Conservation (phyloP, 37 sponge, comb jelly and placozoan genomes). For the Corticium candelabrum region DNA sequence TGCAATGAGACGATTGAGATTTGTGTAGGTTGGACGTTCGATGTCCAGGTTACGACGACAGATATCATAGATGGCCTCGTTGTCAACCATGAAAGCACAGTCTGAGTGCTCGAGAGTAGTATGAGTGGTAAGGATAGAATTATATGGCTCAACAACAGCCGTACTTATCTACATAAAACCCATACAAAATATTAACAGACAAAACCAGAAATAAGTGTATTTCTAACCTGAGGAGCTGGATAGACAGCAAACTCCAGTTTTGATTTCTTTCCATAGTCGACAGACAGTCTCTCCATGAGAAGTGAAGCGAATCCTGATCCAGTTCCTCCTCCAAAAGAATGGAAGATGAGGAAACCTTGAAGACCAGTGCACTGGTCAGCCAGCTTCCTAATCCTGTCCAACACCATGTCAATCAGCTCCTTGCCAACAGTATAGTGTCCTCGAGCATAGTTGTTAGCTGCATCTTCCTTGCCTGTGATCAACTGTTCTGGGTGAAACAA, state of each 20-base stretch:
- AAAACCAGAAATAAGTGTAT: no score
- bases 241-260: slow-evolving; percentile 83
- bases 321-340: slow-evolving; percentile 83
- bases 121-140: slow-evolving; percentile 86
- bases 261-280: slow-evolving; percentile 82
- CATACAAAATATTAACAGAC: background rate
- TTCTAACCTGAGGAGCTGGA: slow-evolving; percentile 72
- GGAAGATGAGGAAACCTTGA: slow-evolving; percentile 83
- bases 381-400: slow-evolving; percentile 56
- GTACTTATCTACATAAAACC: slow-evolving; percentile 29
- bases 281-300: slow-evolving; percentile 74
- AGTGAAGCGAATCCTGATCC: slow-evolving; percentile 86
- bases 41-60: slow-evolving; percentile 74
- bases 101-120: slow-evolving; percentile 86
- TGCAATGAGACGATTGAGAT: slow-evolving; percentile 75
- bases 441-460: slow-evolving; percentile 78
- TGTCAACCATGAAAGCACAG: slow-evolving; percentile 95
- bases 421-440: slow-evolving; percentile 70
- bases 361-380: slow-evolving; percentile 79
- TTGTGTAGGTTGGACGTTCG: slow-evolving; percentile 76
- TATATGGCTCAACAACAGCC: slow-evolving; percentile 93
- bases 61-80: slow-evolving; percentile 92
- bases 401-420: slow-evolving; percentile 47
- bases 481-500: slow-evolving; percentile 78
- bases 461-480: slow-evolving; percentile 71